Conservation (phyloP, 1,140 invertebrate genomes). For the Leptinotarsa lineolata region DNA sequence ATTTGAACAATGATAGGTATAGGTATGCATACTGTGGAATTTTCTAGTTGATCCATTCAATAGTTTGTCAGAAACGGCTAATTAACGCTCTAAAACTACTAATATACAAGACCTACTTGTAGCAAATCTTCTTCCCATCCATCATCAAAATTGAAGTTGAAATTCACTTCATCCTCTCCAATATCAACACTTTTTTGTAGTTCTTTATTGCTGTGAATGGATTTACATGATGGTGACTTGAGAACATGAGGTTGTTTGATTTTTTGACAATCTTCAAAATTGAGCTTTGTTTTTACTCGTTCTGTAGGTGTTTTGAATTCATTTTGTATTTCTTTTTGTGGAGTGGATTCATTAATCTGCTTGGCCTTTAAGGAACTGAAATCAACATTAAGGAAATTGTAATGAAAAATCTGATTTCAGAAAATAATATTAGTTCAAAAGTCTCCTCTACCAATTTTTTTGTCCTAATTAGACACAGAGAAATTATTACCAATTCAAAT, state of each 20-base stretch:
- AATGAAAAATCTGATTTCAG: no score
- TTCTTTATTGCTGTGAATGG: not conserved
- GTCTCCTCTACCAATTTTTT: no score
- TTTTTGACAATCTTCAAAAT: slow-evolving; percentile 33
- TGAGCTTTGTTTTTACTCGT: slow-evolving; percentile 39
- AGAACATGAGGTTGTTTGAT: not conserved
- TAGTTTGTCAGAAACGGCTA: no score
- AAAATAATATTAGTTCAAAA: no score
- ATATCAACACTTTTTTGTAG: not conserved
- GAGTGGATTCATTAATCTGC: slow-evolving; percentile 49
- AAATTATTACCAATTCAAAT: not conserved
- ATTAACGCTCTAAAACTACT: no score
- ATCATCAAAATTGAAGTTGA: slow-evolving; percentile 34
- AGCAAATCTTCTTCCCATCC: slow-evolving; percentile 27
- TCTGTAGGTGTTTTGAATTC: slow-evolving; percentile 21
- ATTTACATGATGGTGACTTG: not conserved
- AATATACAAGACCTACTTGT: no score
- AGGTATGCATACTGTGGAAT: no score
- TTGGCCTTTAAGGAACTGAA: slow-evolving; percentile 41
- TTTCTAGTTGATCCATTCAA: no score
- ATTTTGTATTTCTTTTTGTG: slow-evolving; percentile 31
- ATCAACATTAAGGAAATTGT: not conserved
- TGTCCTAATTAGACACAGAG: not conserved
- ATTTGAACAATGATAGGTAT: no score
- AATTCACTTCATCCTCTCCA: slow-evolving; percentile 14